These are phyloP conservation scores for Tetraodon nigroviridis DNA, from an alignment of 2,113 vertebrate species.

Conservation along the genomic window DNA sequence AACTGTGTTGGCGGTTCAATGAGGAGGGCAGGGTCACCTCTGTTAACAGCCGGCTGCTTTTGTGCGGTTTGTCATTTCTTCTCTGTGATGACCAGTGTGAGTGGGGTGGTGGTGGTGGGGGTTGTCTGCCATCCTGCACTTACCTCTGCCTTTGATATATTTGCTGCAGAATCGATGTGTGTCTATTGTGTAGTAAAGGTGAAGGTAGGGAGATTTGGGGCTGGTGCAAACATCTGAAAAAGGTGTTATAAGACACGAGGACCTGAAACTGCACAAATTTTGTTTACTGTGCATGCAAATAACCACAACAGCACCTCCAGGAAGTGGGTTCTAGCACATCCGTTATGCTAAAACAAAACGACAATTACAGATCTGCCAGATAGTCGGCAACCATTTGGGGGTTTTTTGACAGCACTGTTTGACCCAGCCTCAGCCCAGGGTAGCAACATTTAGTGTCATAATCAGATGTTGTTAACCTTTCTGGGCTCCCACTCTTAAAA, in stretches of 20 bases:
- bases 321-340: too few species aligned
- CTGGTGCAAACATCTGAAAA: background rate
- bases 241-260: background rate
- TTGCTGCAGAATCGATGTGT: constrained; percentile 16
- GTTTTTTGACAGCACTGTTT: too few species aligned
- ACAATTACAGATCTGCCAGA: too few species aligned
- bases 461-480: too few species aligned
- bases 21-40: constrained; percentile 6
- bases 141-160: constrained; percentile 23
- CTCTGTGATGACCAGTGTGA: constrained; percentile 2
- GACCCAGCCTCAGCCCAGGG: too few species aligned
- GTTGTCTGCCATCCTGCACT: constrained; percentile 7
- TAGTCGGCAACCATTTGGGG: too few species aligned
- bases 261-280: background rate
- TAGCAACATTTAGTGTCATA: too few species aligned
- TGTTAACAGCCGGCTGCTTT: constrained; percentile 15
- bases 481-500: too few species aligned
- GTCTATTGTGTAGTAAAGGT: background rate
- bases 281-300: too few species aligned
- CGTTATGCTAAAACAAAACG: too few species aligned
- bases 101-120: too few species aligned
- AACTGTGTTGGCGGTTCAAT: constrained; percentile 19
- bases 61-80: constrained; percentile 25
- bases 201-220: background rate
- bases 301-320: too few species aligned